Evolutionary conservation across 2,888 invertebrate genomes (phyloP), one percentile per base, ranked within the genome.

Genomic region (Rhagium mordax): DNA sequence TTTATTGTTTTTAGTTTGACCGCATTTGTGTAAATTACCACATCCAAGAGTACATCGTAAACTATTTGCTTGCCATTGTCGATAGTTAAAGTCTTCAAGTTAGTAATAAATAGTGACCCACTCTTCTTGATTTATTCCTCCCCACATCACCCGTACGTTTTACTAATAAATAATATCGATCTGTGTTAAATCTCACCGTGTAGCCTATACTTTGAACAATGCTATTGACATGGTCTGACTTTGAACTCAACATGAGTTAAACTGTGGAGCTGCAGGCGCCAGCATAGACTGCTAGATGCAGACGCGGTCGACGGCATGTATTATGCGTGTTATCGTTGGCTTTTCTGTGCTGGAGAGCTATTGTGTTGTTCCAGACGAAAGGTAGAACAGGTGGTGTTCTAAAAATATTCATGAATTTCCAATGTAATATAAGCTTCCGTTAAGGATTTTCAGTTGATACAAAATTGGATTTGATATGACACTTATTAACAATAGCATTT

Each of bases 211-310:
- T 41, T 41, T 41, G n/a, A 41, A 41, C 41, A 41, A 41, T 41
- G 41, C 41, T 41, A 41, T 41, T 41, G 41, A 41, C 41, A 13
- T 41, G 41, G 41, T n/a, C 41, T 41, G 41, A 41, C 41, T 41
- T 41, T 41, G 41, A 41, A 41, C 41, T 41, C 41, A 4, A 41
- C 41, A 41, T 41, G 41, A 41, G 41, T 41, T 41, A 41, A n/a
- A n/a, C n/a, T 53, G n/a, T 53, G 5, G 24, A 20, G 21, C 53
- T 53, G 24, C 21, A 53, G 53, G 53, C 53, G 53, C 53, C 53
- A 53, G 53, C 53, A 53, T 53, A 21, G 24, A 53, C 21, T 21
- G 24, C 51, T 51, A 20, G 18, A 20, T 20, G 10, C 18, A 18
- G 18, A 8, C 8, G 21, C 53, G 53, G 53, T 53, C 53, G 53